Base-by-base conservation (phyloP, 2,113 vertebrate species). In the Rhynchomys soricoides region DNA sequence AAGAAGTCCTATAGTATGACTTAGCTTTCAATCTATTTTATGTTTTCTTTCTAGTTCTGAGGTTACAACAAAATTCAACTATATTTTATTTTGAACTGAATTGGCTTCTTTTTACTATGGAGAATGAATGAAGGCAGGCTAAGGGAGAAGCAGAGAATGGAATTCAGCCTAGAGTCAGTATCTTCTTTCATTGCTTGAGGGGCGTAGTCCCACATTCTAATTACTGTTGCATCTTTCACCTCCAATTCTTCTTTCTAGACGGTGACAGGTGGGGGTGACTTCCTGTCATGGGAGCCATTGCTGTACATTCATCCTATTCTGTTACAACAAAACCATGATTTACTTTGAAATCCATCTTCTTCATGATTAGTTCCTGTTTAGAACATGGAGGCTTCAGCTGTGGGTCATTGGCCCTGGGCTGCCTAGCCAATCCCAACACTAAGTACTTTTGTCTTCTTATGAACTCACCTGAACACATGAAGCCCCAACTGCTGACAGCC, bases 31-130 rank as follows among this genome's bases (percentile, higher is more conserved):
- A 95, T 97, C 73, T 97, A 89, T 97, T 93, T 85, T 94, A 89
- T 92, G 66, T 73, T 98, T 97, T 96, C 92, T 96, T 97, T 98
- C 85, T 97, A 91, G 92, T 96, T 96, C 94, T 96, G 83, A 97
- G 66, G 91, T 95, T 89, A 93, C 45, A 93, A 57, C n/a, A 82
- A 92, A 92, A 96, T 96, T 89, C 86, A 93, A 95, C 95, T 95
- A 82, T 73, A 74, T 92, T 95, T 12, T 91, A 66, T 74, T 95
- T 89, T 74, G 37, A 83, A 74, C 29, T 40, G 91, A 92, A 74
- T 70, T 74, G 12, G 10, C 59, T 97, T 90, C 50, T 37, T 77
- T 97, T 93, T 26, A 90, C 79, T 59, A 2, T 15, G 52, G 88
- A 45, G 26, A 82, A 62, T 34, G 43, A 89, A 29, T n/a, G 55